phyloP scores from a whole-genome alignment of 2,888 invertebrate genomes.

The Adelognathus sp. region DNA sequence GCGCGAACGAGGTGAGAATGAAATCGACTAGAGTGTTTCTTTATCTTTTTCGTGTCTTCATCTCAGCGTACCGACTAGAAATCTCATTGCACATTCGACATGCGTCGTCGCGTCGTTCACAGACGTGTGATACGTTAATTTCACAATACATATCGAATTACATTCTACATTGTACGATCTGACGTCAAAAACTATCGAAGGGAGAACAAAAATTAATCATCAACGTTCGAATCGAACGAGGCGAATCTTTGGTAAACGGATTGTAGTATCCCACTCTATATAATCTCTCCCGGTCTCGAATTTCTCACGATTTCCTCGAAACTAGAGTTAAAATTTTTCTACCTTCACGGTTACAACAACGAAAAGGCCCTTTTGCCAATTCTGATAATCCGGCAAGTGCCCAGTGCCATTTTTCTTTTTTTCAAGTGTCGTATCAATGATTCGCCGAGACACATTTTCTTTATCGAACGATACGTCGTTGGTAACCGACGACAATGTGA shows the following conservation, averaged over 20 bases:
- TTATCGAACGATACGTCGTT: constrained; percentile 11
- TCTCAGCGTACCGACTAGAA: constrained; percentile 76
- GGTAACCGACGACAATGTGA: constrained; percentile 1
- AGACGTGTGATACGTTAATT: constrained; percentile 27
- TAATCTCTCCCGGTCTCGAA: not conserved
- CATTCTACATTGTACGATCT: constrained; percentile 55
- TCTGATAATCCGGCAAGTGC: constrained; percentile 73
- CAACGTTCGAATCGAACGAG: constrained; percentile 31
- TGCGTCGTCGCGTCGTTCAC: constrained; percentile 16
- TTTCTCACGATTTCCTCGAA: no score
- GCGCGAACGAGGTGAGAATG: constrained; percentile 63
- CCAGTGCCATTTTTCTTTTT: constrained; percentile 69
- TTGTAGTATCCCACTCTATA: constrained; percentile 13
- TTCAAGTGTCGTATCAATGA: constrained; percentile 56
- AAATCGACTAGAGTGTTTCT: constrained; percentile 74
- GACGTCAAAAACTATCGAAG: constrained; percentile 53
- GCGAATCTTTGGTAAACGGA: constrained; percentile 23
- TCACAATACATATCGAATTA: constrained; percentile 35
- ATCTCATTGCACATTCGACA: constrained; percentile 61
- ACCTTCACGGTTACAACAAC: constrained; percentile 66
- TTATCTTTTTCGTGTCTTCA: constrained; percentile 30
- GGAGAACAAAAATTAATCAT: constrained; percentile 3
- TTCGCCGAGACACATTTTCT: constrained; percentile 4
- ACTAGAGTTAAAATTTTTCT: constrained; percentile 66
- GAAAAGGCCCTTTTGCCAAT: constrained; percentile 73